phyloP scores from a whole-genome alignment of 2,797 vertebrate species.

The Natrix natrix region DNA sequence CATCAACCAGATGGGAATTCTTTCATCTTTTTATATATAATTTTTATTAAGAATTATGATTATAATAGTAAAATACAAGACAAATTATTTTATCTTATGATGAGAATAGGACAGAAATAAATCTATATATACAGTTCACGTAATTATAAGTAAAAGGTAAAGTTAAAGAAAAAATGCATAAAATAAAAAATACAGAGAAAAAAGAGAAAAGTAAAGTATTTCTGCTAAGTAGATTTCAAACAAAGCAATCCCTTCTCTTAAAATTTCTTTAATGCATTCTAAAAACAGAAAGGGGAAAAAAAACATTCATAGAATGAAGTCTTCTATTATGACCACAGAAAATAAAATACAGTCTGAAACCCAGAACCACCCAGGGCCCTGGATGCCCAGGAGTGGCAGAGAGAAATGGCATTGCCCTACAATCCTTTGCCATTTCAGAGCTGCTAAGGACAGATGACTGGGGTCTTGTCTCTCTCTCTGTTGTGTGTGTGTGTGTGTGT shows the following conservation, averaged over 20 bases:
- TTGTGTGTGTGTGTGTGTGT: too few relatives aligned
- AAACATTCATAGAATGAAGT: not conserved
- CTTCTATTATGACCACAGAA: not conserved
- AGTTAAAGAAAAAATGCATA: not conserved
- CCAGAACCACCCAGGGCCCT: not conserved
- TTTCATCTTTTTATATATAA: not conserved
- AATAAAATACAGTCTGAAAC: not conserved
- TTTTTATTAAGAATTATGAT: not conserved
- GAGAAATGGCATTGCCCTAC: not conserved
- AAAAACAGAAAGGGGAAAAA: not conserved
- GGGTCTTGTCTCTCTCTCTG: not conserved
- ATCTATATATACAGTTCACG: not conserved
- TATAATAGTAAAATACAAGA: not conserved
- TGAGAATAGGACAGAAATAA: not conserved
- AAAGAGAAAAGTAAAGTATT: not conserved
- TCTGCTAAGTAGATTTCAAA: not conserved
- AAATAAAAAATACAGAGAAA: not conserved
- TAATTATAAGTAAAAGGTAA: not conserved
- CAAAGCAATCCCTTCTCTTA: not conserved
- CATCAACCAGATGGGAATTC: not conserved
- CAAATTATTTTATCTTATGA: not conserved
- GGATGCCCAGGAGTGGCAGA: not conserved
- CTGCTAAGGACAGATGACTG: not conserved
- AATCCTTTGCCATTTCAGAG: not conserved
- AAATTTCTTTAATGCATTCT: not conserved